phyloP scores from a whole-genome alignment of 2,888 invertebrate species.

The Pristionchus mayeri region DNA sequence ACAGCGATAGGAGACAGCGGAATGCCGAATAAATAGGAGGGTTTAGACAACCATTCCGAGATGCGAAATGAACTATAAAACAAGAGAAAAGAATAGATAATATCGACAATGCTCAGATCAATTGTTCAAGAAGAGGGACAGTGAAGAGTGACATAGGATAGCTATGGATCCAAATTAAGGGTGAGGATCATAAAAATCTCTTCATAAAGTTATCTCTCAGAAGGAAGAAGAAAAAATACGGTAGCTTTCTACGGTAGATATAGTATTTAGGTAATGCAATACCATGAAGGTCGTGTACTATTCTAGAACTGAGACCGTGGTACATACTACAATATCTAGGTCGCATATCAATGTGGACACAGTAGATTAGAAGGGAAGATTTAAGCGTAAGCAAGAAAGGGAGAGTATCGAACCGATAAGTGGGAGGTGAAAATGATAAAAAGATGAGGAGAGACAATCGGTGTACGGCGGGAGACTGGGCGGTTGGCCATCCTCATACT shows the following conservation, averaged over 20 bases:
- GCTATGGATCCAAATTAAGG: constrained; percentile 4
- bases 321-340: no score
- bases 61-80: not conserved
- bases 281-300: no score
- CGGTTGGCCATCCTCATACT: not conserved
- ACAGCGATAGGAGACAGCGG: not conserved
- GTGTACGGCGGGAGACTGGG: not conserved
- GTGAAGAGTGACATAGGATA: not conserved
- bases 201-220: not conserved
- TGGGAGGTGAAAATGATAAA: constrained; percentile 29
- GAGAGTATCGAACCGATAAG: constrained; percentile 19
- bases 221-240: not conserved
- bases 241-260: not conserved
- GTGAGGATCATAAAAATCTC: not conserved
- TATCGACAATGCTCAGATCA: not conserved
- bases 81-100: not conserved
- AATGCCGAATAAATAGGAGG: not conserved
- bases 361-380: not conserved
- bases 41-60: not conserved
- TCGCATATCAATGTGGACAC: not conserved
- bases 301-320: no score
- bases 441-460: constrained; percentile 25
- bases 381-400: not conserved
- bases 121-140: not conserved
- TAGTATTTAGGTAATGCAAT: not conserved